Evolutionary conservation across 1,140 invertebrate species (phyloP).

Genomic region (Diabrotica virgifera): DNA sequence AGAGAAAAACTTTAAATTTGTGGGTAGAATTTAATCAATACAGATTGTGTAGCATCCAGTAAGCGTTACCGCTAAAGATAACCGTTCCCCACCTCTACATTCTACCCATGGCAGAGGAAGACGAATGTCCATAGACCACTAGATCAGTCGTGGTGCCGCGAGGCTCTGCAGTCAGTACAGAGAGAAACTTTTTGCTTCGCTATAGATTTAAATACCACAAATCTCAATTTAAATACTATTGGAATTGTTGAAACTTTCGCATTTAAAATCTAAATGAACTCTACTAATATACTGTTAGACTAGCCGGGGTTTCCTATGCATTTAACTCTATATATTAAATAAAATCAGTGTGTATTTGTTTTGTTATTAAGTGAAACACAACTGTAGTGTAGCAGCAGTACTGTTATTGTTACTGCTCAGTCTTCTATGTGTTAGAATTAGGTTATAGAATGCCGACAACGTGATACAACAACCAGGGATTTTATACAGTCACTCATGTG

Average conservation of each 20-base stretch:
- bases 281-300: neutral
- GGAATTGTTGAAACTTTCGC: constrained; percentile 6
- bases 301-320: constrained; percentile 16
- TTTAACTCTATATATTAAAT: constrained; percentile 13
- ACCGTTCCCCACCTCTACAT: neutral
- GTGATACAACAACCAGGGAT: constrained; percentile 10
- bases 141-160: constrained; percentile 27
- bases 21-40: neutral
- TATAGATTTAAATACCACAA: neutral
- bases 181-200: constrained; percentile 8
- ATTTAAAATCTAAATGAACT: neutral
- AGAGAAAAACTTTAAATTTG: too few relatives aligned
- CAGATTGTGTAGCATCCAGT: neutral
- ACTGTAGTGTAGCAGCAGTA: constrained; percentile 1
- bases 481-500: neutral
- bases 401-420: constrained; percentile 1
- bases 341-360: constrained; percentile 15
- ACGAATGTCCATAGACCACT: constrained; percentile 16
- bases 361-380: neutral
- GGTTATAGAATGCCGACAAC: constrained; percentile 15
- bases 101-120: constrained; percentile 13
- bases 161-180: constrained; percentile 21
- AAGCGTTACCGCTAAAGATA: neutral
- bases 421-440: neutral
- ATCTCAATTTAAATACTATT: constrained; percentile 12